A percentile compares a stretch with the other conserved stretches of the same genome.
Evolutionary conservation across 2,113 vertebrate genomes (phyloP).

Genomic region (Oryzias javanicus): DNA sequence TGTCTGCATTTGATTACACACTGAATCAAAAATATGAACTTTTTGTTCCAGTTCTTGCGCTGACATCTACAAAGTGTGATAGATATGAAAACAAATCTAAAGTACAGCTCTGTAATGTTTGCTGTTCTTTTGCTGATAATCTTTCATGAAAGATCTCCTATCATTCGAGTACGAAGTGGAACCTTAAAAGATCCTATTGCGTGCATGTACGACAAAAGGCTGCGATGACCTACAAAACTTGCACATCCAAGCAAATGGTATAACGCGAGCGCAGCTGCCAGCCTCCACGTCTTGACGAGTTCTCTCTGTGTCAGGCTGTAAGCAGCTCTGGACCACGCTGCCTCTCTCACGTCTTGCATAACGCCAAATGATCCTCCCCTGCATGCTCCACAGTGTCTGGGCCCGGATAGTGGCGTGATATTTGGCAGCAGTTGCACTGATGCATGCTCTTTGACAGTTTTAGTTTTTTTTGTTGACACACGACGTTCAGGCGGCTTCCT

Average conservation of each 20-base stretch:
- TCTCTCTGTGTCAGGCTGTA: slow-evolving; percentile 54
- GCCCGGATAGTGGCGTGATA: neutral
- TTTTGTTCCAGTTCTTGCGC: too few species aligned
- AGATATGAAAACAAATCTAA: too few species aligned
- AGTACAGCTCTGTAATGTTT: too few species aligned
- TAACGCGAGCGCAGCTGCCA: slow-evolving; percentile 14
- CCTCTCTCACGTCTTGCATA: slow-evolving; percentile 65
- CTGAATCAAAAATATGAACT: too few species aligned
- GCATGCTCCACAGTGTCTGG: slow-evolving; percentile 13
- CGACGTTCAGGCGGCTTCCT: neutral
- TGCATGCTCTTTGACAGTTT: neutral
- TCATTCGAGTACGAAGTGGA: neutral
- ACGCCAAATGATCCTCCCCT: slow-evolving; percentile 47
- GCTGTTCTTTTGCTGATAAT: too few species aligned
- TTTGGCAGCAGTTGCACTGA: neutral
- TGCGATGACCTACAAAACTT: slow-evolving; percentile 36
- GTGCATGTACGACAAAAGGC: slow-evolving; percentile 3
- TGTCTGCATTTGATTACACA: too few species aligned
- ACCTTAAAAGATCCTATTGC: neutral
- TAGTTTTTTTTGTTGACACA: neutral
- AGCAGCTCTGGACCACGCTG: slow-evolving; percentile 64
- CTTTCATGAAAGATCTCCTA: too few species aligned
- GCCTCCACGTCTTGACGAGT: too few species aligned
- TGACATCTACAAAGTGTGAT: too few species aligned
- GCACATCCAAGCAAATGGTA: slow-evolving; percentile 15